Conservation (phyloP, 1,140 invertebrate species). For the Hyles euphorbiae region DNA sequence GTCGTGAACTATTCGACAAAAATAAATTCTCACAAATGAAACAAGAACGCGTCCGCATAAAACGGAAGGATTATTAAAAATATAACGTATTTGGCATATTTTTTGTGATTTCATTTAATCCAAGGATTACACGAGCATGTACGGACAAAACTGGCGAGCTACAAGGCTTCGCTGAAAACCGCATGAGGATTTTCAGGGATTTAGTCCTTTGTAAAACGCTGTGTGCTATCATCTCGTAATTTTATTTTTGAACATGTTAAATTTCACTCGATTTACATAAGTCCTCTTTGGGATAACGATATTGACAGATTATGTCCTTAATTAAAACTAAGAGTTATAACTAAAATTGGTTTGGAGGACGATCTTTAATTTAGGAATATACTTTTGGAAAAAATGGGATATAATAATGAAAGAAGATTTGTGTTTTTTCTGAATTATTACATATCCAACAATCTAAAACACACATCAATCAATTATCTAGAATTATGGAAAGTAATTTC, state of each 20-base stretch:
- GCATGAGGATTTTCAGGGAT: slow-evolving; percentile 39
- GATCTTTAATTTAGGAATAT: not conserved
- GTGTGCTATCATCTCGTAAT: slow-evolving; percentile 20
- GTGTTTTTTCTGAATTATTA: no score
- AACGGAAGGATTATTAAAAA: no score
- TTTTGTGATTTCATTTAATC: slow-evolving; percentile 40
- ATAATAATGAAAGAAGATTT: no score
- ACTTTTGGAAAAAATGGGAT: not conserved
- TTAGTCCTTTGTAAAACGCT: slow-evolving; percentile 32
- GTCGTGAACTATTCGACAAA: no score
- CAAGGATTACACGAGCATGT: slow-evolving; percentile 39
- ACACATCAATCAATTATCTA: no score
- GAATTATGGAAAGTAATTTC: no score
- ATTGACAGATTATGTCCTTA: not conserved
- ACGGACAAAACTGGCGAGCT: slow-evolving; percentile 35
- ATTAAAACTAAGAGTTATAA: not conserved
- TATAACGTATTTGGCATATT: slow-evolving; percentile 11
- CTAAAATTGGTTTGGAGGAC: not conserved
- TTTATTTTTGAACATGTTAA: slow-evolving; percentile 12
- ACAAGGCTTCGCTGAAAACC: slow-evolving; percentile 37
- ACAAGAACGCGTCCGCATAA: no score
- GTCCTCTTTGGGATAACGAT: not conserved
- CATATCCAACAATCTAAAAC: no score
- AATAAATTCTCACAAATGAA: no score
- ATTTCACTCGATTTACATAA: not conserved